phyloP scores from a whole-genome alignment of 1,140 invertebrate species.

The Calephelis virginiensis region DNA sequence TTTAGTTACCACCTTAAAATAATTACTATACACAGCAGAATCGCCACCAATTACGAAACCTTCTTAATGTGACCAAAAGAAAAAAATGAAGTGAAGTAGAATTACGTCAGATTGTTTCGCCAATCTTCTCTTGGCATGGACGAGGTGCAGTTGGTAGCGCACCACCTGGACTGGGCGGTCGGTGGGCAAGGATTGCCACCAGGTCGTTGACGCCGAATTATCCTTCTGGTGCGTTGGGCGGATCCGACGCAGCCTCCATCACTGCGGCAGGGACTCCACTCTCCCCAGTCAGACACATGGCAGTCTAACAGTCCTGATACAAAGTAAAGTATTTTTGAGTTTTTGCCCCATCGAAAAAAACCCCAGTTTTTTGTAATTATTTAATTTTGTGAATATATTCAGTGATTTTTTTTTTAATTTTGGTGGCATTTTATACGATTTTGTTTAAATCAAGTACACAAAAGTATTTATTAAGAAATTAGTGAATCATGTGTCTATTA shows the following conservation, averaged over 20 bases:
- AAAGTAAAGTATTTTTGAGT: conserved; percentile 15
- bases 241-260: conserved; percentile 91
- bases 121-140: conserved; percentile 51
- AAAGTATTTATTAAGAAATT: no score
- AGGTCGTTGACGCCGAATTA: conserved; percentile 86
- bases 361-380: no score
- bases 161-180: conserved; percentile 91
- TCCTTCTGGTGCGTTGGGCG: conserved; percentile 86
- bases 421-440: no score
- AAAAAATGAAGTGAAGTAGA: background rate
- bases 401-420: no score
- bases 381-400: no score
- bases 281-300: conserved; percentile 91
- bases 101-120: conserved; percentile 69
- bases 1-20: background rate
- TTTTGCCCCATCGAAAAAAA: no score
- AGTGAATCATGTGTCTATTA: no score
- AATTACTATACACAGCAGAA: no score
- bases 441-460: no score
- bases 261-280: conserved; percentile 91
- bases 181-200: conserved; percentile 89
- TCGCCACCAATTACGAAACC: no score
- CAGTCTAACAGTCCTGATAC: conserved; percentile 82
- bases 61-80: background rate
- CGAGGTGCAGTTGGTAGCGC: conserved; percentile 81